Percentiles rank a stretch among this genome's conserved stretches.
These are phyloP conservation scores for Caloenas nicobarica DNA, from an alignment of 2,113 vertebrate species.

Conservation along the genomic window DNA sequence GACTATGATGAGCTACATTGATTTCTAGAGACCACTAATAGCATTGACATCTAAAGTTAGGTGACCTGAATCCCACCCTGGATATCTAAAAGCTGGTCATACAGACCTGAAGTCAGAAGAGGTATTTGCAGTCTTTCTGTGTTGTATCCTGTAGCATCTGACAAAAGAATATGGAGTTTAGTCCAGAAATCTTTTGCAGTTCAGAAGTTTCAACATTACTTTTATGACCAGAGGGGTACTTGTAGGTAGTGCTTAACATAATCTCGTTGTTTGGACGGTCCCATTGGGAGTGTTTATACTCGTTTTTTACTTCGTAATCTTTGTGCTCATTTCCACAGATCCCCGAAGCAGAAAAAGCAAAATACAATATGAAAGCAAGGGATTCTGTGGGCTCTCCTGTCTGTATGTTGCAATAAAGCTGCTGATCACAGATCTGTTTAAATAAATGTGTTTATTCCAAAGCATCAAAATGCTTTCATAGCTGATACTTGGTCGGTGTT, in stretches of 20 bases:
- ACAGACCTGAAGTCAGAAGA: neutral
- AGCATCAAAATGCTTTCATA: neutral
- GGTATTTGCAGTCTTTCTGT: neutral
- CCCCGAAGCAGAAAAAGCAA: neutral
- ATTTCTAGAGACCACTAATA: neutral
- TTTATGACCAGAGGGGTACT: fast-evolving
- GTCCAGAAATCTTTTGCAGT: neutral
- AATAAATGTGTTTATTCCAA: neutral
- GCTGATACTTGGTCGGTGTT: neutral
- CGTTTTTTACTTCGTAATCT: neutral
- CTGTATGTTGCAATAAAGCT: neutral
- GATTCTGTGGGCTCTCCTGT: neutral
- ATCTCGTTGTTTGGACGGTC: neutral
- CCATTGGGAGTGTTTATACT: neutral
- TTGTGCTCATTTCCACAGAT: neutral
- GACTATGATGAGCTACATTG: fast-evolving
- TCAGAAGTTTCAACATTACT: neutral
- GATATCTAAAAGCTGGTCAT: neutral
- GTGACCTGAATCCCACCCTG: neutral
- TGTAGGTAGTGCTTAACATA: neutral
- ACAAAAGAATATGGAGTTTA: neutral
- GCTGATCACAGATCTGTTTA: neutral
- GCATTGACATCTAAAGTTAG: neutral
- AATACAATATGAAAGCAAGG: neutral
- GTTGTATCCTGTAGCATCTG: neutral